phyloP scores from a whole-genome alignment of 2,113 vertebrate species.

The Eulemur rufifrons region DNA sequence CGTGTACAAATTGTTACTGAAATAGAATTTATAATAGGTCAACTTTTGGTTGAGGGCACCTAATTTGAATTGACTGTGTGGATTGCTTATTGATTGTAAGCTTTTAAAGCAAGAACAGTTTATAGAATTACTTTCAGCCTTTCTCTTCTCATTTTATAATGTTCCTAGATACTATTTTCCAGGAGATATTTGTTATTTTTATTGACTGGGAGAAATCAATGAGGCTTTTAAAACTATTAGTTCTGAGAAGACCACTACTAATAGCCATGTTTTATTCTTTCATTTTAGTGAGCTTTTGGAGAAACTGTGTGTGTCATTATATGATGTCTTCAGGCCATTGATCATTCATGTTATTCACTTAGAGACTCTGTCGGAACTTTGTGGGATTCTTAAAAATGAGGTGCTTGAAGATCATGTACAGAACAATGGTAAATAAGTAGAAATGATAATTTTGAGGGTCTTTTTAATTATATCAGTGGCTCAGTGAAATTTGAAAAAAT shows the following conservation, averaged over 20 bases:
- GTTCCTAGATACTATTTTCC: not conserved
- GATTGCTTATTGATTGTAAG: not conserved
- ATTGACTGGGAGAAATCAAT: not conserved
- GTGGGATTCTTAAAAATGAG: constrained; percentile 98
- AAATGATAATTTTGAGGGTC: not conserved
- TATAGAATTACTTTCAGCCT: not conserved
- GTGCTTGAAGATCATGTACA: constrained; percentile 98
- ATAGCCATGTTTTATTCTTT: constrained; percentile 57
- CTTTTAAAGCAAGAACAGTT: constrained; percentile 31
- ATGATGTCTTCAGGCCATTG: constrained; percentile 96
- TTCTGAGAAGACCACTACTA: constrained; percentile 55
- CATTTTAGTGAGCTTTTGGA: constrained; percentile 93
- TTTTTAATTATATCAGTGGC: not conserved
- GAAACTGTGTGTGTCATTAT: constrained; percentile 95
- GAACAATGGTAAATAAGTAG: constrained; percentile 90
- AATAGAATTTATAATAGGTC: constrained; percentile 35
- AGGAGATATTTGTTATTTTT: not conserved
- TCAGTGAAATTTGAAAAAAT: constrained; percentile 2
- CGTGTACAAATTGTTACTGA: constrained; percentile 3
- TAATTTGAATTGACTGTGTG: constrained; percentile 36
- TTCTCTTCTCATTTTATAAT: not conserved
- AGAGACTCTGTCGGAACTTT: constrained; percentile 98
- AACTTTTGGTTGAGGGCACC: not conserved
- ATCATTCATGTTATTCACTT: constrained; percentile 98
- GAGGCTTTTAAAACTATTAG: not conserved